Conservation (phyloP, 2,888 invertebrate genomes). For the Metellina segmentata region DNA sequence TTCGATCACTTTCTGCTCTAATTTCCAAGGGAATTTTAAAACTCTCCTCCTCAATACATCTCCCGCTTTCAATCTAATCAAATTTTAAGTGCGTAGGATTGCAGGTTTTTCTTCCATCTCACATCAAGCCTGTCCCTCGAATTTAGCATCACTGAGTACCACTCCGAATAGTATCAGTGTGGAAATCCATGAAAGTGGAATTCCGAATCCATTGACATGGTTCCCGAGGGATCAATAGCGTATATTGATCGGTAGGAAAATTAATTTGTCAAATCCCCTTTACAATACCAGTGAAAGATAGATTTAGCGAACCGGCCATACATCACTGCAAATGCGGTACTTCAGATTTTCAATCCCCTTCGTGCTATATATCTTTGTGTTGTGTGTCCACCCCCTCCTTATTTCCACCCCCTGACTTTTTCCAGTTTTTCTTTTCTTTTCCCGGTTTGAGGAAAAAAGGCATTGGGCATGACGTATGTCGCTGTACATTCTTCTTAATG, state of each 20-base stretch:
- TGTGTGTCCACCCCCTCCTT: not conserved
- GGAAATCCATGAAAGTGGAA: constrained; percentile 2
- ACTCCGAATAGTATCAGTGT: no score
- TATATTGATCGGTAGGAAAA: constrained; percentile 69
- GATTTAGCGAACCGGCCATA: constrained; percentile 60
- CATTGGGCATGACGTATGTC: constrained; percentile 46
- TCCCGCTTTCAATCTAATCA: no score
- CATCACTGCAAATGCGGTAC: constrained; percentile 65
- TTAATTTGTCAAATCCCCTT: constrained; percentile 74
- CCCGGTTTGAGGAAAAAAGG: constrained; percentile 9
- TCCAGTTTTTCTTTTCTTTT: constrained; percentile 15
- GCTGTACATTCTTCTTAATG: constrained; percentile 41
- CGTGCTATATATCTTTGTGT: constrained; percentile 48
- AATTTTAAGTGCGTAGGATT: no score
- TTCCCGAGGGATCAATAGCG: constrained; percentile 53
- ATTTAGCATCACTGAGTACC: no score
- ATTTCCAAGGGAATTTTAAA: no score
- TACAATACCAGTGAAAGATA: constrained; percentile 71
- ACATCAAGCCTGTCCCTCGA: no score
- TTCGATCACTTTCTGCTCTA: no score
- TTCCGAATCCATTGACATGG: constrained; percentile 45
- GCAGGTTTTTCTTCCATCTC: no score
- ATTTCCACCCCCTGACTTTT: not conserved
- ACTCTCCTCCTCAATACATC: no score
- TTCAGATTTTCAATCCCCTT: constrained; percentile 68